These are phyloP conservation scores for Galeopsomyia nigrocyanea DNA, from an alignment of 2,888 invertebrate genomes.

Conservation along the genomic window DNA sequence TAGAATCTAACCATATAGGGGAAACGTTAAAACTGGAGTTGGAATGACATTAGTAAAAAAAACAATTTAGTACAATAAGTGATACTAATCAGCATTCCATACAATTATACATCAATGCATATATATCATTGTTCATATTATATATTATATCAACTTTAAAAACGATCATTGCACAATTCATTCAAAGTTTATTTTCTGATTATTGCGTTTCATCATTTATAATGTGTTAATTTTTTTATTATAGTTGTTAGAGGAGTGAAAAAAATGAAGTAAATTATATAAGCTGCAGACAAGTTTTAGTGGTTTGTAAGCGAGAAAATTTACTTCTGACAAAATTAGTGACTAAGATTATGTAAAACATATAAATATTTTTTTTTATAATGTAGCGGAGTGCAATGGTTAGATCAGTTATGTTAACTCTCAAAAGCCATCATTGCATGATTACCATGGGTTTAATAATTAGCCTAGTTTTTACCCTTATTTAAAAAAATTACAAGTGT, in stretches of 20 bases:
- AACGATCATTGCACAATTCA: constrained; percentile 5
- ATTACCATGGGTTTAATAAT: constrained; percentile 27
- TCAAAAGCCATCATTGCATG: constrained; percentile 33
- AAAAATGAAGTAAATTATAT: background rate
- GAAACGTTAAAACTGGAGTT: constrained; percentile 1
- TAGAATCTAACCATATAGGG: constrained; percentile 17
- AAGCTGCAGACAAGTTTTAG: constrained; percentile 10
- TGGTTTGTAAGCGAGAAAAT: background rate
- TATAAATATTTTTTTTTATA: constrained; percentile 7
- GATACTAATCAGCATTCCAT: constrained; percentile 31
- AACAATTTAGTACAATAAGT: constrained; percentile 20
- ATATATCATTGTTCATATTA: too few species aligned
- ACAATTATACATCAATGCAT: background rate
- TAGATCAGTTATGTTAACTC: constrained; percentile 32
- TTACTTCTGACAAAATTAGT: constrained; percentile 19
- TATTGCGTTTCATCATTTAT: too few species aligned
- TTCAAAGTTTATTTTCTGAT: too few species aligned
- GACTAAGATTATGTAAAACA: constrained; percentile 8
- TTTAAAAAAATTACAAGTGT: background rate
- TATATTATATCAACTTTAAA: constrained; percentile 13
- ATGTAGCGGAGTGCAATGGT: constrained; percentile 31
- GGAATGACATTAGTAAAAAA: constrained; percentile 13
- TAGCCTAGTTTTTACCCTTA: constrained; percentile 20
- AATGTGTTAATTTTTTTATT: background rate
- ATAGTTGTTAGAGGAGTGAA: background rate